phyloP scores from a whole-genome alignment of 2,797 vertebrate genomes.

The Sebastes miniatus region DNA sequence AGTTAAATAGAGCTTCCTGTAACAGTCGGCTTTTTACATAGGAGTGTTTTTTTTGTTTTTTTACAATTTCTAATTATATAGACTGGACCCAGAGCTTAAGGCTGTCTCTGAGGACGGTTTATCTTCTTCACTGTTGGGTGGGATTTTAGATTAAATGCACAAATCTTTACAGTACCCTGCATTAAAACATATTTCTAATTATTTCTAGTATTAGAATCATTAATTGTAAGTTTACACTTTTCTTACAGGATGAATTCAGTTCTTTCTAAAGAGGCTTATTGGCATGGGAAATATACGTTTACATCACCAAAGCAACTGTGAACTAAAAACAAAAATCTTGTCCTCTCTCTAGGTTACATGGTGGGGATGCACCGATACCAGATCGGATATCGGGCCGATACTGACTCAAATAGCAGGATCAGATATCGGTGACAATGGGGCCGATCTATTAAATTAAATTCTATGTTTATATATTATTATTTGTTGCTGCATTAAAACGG shows the following conservation, averaged over 20 bases:
- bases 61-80: slow-evolving; percentile 66
- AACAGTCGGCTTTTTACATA: slow-evolving; percentile 76
- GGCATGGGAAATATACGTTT: no score
- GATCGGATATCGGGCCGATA: no score
- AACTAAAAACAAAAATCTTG: no score
- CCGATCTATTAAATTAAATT: no score
- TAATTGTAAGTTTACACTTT: background rate
- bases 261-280: no score
- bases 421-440: no score
- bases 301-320: no score
- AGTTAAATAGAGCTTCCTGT: slow-evolving; percentile 77
- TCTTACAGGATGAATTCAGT: background rate
- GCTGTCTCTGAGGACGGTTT: slow-evolving; percentile 42
- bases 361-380: no score
- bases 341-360: no score
- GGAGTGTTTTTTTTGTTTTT: slow-evolving; percentile 43
- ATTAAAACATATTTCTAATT: slow-evolving; percentile 5
- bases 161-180: slow-evolving; percentile 13
- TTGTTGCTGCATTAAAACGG: no score
- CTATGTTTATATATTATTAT: no score
- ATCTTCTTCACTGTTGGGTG: slow-evolving; percentile 34
- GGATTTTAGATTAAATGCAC: slow-evolving; percentile 47
- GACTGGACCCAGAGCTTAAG: slow-evolving; percentile 31
- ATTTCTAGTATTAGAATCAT: background rate
- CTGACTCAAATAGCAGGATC: no score